Base-by-base conservation (phyloP, 2,797 vertebrate species). In the Carduelis carduelis region DNA sequence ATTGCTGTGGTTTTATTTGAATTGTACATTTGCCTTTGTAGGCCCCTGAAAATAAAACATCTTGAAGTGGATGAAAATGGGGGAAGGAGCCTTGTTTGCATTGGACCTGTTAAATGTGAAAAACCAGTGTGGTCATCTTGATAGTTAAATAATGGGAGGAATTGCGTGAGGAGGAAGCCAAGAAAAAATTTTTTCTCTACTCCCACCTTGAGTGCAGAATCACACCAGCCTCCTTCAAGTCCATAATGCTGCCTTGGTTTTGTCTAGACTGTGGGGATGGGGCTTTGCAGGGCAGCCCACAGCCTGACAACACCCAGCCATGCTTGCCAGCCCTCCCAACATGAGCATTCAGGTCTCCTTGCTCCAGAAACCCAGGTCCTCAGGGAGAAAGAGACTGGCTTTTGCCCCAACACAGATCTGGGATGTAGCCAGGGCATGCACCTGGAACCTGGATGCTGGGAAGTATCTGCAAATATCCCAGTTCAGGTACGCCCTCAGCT, bases 221-320 rank as follows among this genome's bases (percentile, higher is more conserved):
- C 84, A 83, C 83, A 30, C 1, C 6, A 93, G 49, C 23, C 74
- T 93, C 89, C 77, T 59, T 46, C 85, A 84, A 53, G 60, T n/a
- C 60, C 75, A 70, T 83, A 80, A 68, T 32, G 14, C 32, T 44
- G 24, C 91, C 83, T 82, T 28, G 44, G 63, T 75, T 83, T 41
- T 84, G 95, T 96, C 96, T 97, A 95, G 95, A 96, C 95, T 90
- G 94, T 26, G 83, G 93, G 90, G 95, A 95, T 56, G 55, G 90
- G 3, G 1, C 59, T 94, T 55, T 71, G 85, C 79, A 69, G 65
- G 1, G 23, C 81, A 95, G 72, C 79, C 93, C 94, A 55, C 94
- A 95, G 79, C 32, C 85, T 81, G 87, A 91, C 90, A 83, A 86
- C 90, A 94, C 87, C 87, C 70, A 79, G 41, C 74, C 1, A 0